Base-by-base conservation (phyloP, 2,113 vertebrate species). In the Acrocephalus kingi region DNA sequence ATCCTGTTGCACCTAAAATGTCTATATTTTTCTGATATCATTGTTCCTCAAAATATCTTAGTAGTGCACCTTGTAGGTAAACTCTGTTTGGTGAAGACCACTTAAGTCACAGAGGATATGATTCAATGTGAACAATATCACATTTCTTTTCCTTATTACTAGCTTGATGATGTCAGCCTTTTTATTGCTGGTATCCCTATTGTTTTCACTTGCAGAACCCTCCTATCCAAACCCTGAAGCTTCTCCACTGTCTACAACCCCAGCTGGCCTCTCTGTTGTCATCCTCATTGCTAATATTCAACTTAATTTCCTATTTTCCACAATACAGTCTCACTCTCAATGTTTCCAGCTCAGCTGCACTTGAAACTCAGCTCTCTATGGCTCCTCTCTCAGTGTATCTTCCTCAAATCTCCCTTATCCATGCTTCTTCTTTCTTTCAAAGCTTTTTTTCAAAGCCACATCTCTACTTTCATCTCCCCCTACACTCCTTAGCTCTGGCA, bases 381-480 rank as follows among this genome's bases (percentile, higher is more conserved):
- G 7, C n/a, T 95, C 17, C 25, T 76, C 28, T 71, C 67, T 63
- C 66, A 37, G 3, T n/a, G 12, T 62, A 64, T 62, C 62, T 46
- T 46, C 22, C n/a, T 82, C 54, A 73, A 84, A 79, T 91, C 74
- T 95, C 69, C 64, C 52, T 43, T 35, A 75, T 56, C 39, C 73
- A 56, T 74, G 48, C 48, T 92, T 41, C 37, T 55, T 87, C 77
- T 91, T 84, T 85, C 82, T 92, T 96, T 94, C 93, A 97, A 93
- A 95, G 87, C n/a, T 73, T 90, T 77, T 68, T 90, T 97, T 94
- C 81, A 94, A 94, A 94, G 83, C 20, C 49, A 54, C 81, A 69
- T 87, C 49, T 91, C 81, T 64, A 33, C 94, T 95, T 97, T 95
- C 92, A 97, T 97, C 96, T 94, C 71, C 87, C 84, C 89, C 84